A percentile compares a stretch with the other conserved stretches of the same genome.
These are phyloP conservation scores for Sinocyclocheilus anshuiensis DNA, from an alignment of 2,113 vertebrate species.

Conservation along the genomic window DNA sequence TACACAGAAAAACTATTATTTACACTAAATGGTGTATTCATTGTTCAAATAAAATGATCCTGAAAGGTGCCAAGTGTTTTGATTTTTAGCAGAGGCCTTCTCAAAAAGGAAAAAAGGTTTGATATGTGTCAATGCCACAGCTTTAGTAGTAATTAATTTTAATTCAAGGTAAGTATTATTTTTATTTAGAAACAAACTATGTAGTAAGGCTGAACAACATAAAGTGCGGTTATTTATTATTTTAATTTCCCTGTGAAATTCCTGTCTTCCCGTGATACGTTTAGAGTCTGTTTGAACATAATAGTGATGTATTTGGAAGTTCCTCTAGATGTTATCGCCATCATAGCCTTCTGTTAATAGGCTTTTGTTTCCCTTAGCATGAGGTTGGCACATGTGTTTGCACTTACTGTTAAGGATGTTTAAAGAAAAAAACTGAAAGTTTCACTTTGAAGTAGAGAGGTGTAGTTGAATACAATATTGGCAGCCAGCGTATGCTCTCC, in stretches of 20 bases:
- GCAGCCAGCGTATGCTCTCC: not conserved
- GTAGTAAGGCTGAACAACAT: not conserved
- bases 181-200: not conserved
- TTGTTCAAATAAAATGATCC: not conserved
- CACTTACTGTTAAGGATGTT: not conserved
- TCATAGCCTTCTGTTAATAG: not conserved
- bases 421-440: not conserved
- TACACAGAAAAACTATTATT: not conserved
- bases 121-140: not conserved
- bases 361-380: slow-evolving; percentile 17
- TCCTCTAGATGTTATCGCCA: slow-evolving; percentile 36
- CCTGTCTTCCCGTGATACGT: not conserved
- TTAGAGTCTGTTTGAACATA: slow-evolving; percentile 26
- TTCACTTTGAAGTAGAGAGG: not conserved
- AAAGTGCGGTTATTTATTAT: not conserved
- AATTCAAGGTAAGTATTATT: not conserved
- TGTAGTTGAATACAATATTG: not conserved
- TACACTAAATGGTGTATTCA: not conserved
- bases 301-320: slow-evolving; percentile 29
- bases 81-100: not conserved
- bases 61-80: not conserved
- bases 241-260: slow-evolving; percentile 17
- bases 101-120: not conserved
- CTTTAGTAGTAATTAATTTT: too few relatives aligned
- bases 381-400: not conserved